Evolutionary conservation across 1,140 invertebrate species (phyloP), one percentile per base, ranked within the genome.

Genomic region (Meloidogyne floridensis): DNA sequence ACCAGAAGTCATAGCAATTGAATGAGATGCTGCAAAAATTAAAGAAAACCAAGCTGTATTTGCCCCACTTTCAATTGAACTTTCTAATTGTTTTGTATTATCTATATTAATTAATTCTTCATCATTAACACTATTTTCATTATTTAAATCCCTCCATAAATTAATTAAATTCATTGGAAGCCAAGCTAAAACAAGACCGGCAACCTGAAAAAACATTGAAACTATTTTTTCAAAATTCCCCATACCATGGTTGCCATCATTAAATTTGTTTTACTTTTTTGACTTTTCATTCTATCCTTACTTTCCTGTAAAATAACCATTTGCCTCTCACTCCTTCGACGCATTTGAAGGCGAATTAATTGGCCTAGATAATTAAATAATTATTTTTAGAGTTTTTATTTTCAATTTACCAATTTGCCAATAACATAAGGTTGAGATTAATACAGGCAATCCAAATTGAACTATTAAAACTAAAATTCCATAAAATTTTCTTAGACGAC

Each of bases 111-210:
- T n/a, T n/a, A 65, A 8, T 65, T 65, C 59, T n/a, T 65, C 59
- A 6, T n/a, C 59, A 65, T 65, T 65, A 72, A 72, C 75, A 56
- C 53, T 54, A 32, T 85, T 80, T 32, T 69, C 74, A n/a, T 42
- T 71, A 71, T 80, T 79, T 79, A 87, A 87, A 80, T 87, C 86
- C 6, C 86, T 80, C 9, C 91, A 87, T 9, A 93, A 84, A 78
- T 92, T 92, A 78, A 92, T 90, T 4, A 93, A 82, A 18, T 92
- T 92, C 83, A 92, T 90, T 0, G 92, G 93, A 5, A 93, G 85
- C 93, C 91, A 91, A 10, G 87, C 85, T 78, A 90, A 90, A 6
- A 90, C 85, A 1, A 90, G 75, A 9, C 90, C 86, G 15, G 89
- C 86, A 18, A 85, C 75, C 80, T 81, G 6, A 15, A 42, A 81